A percentile compares a stretch with the other conserved stretches of the same genome.
These are phyloP conservation scores for Brachypteracias leptosomus DNA, from an alignment of 2,113 vertebrate species.

Conservation along the genomic window DNA sequence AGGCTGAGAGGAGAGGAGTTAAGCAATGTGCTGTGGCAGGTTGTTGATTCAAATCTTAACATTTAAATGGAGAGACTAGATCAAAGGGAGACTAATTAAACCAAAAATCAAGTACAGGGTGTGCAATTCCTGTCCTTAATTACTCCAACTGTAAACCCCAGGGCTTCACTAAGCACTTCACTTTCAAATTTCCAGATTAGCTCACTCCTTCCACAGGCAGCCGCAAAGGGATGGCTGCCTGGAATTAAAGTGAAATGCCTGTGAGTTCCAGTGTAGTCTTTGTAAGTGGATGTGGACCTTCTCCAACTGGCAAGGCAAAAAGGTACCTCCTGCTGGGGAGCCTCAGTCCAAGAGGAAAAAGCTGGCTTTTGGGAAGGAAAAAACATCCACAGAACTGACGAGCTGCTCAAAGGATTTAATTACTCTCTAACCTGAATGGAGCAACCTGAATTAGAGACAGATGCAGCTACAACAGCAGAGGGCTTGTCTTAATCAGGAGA, in stretches of 20 bases:
- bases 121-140: constrained; percentile 59
- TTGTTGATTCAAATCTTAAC: constrained; percentile 37
- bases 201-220: constrained; percentile 54
- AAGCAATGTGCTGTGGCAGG: constrained; percentile 6
- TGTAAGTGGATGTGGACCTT: neutral
- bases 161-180: constrained; percentile 33
- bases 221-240: constrained; percentile 7
- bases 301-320: constrained; percentile 49
- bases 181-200: constrained; percentile 51
- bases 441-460: neutral
- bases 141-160: constrained; percentile 43
- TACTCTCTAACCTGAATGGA: neutral
- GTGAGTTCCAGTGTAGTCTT: neutral
- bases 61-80: constrained; percentile 46
- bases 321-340: constrained; percentile 27
- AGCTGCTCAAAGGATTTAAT: constrained; percentile 10
- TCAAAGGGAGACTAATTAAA: constrained; percentile 65
- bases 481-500: neutral
- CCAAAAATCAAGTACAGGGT: constrained; percentile 35
- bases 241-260: constrained; percentile 43
- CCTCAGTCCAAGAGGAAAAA: neutral
- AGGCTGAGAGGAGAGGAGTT: neutral
- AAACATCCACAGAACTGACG: neutral
- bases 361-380: neutral
- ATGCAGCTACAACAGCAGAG: neutral